These are phyloP conservation scores for Cyclophora punctaria DNA, from an alignment of 2,888 invertebrate species.

Conservation along the genomic window DNA sequence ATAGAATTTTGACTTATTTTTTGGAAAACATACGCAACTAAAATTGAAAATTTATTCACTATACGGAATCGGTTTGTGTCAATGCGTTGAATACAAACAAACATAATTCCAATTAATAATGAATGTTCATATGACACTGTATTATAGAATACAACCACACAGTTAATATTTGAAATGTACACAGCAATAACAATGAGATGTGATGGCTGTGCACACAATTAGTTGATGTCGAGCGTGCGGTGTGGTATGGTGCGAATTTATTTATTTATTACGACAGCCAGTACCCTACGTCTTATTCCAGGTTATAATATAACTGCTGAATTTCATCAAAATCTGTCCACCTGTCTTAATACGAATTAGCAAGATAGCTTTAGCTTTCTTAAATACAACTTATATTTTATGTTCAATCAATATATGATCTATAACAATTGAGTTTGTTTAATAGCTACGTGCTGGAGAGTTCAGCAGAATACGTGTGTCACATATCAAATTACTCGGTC, in stretches of 20 bases:
- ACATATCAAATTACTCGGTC: too few relatives aligned
- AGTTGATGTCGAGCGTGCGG: conserved; percentile 20
- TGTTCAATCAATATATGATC: too few relatives aligned
- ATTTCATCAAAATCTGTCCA: too few relatives aligned
- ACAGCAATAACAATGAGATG: conserved; percentile 56
- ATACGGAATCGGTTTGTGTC: neutral
- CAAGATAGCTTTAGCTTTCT: too few relatives aligned
- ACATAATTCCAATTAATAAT: neutral
- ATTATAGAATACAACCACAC: conserved; percentile 32
- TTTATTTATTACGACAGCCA: neutral
- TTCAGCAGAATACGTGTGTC: too few relatives aligned
- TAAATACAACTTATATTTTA: too few relatives aligned
- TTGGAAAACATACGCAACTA: neutral
- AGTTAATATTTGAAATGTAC: conserved; percentile 62
- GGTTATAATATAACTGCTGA: too few relatives aligned
- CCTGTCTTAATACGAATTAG: too few relatives aligned
- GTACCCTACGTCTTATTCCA: too few relatives aligned
- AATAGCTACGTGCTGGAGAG: too few relatives aligned
- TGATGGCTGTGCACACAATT: conserved; percentile 51
- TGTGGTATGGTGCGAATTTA: conserved; percentile 17
- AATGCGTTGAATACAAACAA: neutral
- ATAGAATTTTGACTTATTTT: too few relatives aligned
- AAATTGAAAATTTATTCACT: neutral
- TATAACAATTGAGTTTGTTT: too few relatives aligned
- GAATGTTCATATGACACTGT: neutral